Base-by-base conservation (phyloP, 1,140 invertebrate genomes). In the Bombus pyrosoma region DNA sequence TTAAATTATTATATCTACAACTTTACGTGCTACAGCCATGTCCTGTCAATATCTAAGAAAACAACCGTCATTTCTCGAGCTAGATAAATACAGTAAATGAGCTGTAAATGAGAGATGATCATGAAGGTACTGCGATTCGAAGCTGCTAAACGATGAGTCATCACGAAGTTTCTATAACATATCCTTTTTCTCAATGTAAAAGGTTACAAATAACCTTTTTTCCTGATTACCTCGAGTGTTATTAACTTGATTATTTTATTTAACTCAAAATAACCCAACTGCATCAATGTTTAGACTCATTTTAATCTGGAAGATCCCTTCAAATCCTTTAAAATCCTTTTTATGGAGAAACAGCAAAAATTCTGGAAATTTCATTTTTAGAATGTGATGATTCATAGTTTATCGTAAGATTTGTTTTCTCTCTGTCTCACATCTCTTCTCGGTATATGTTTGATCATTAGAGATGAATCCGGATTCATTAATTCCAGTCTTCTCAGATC, bases 1-100 rank as follows among this genome's bases (percentile, higher is more conserved):
- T 69, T 34, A 39, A 83, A 66, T 66, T 47, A 62, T 39, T 32
- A 13, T 76, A 66, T 83, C 81, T 83, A 81, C 18, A 78, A 43
- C 37, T 53, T 47, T 62, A 68, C 18, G 0, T 39, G 12, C 9
- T 76, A 32, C 28, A 39, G 22, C 10, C 37, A 68, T 68, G 9
- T 68, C 66, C 34, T 37, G 22, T 37, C 8, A 68, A 68, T 37
- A 68, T 68, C 9, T 32, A 32, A 62, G 3, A 62, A 13, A 62
- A 13, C 12, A 15, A 66, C n/a, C 5, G 15, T 32, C 15, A 32
- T 66, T 66, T 66, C 6, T 15, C 15, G 6, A 66, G 15, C 64
- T 34, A 66, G n/a, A 32, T 15, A 66, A 66, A 66, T 32, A 66
- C 13, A 18, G 2, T 34, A n/a, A 66, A 66, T 6, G 6, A 32